These are phyloP conservation scores for Peucedramus taeniatus DNA, from an alignment of 2,113 vertebrate species.

Conservation along the genomic window DNA sequence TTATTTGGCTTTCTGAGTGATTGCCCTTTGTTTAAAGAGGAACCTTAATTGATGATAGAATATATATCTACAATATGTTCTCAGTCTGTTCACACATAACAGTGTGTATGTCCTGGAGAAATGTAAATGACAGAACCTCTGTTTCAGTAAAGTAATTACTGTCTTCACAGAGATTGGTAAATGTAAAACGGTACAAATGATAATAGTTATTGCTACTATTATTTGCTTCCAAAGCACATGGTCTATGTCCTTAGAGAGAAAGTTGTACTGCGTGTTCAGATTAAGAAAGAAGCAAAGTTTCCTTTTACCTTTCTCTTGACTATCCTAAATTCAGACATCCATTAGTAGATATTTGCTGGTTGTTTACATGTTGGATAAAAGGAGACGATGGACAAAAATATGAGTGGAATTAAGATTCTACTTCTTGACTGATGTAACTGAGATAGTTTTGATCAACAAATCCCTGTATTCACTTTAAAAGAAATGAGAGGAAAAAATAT, in stretches of 20 bases:
- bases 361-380: neutral
- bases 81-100: neutral
- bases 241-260: neutral
- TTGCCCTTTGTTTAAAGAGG: neutral
- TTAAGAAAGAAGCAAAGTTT: neutral
- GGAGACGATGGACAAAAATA: neutral
- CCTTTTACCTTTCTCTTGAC: neutral
- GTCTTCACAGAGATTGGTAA: neutral
- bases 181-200: neutral
- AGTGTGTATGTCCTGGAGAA: neutral
- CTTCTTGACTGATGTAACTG: neutral
- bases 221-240: neutral
- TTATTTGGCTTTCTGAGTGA: neutral
- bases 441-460: neutral
- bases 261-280: rapidly evolving
- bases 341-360: neutral
- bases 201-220: neutral
- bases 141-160: neutral
- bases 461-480: neutral
- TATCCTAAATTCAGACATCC: neutral
- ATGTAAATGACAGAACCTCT: neutral
- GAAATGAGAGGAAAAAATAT: neutral
- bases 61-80: neutral
- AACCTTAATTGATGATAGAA: neutral
- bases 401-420: neutral